Percentiles rank a stretch among this genome's conserved stretches.
phyloP scores from a whole-genome alignment of 2,797 vertebrate species.

The Sarcoramphus papa region DNA sequence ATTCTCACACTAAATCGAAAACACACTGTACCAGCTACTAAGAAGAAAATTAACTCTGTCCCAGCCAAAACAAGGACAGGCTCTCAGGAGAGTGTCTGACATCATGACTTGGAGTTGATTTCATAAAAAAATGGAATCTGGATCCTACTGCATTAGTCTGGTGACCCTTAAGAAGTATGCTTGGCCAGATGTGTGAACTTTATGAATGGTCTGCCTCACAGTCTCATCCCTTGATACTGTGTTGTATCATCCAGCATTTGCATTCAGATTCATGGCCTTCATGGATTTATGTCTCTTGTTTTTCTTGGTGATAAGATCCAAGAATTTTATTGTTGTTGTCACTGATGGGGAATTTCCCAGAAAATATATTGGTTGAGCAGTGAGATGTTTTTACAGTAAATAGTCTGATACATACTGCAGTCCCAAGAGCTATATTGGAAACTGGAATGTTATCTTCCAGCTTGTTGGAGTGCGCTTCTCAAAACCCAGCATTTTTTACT shows the following conservation, averaged over 20 bases:
- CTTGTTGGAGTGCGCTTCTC: not conserved
- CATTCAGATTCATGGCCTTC: not conserved
- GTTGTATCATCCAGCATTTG: not conserved
- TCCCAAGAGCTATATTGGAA: not conserved
- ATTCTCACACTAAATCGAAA: too few relatives aligned
- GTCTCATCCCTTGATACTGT: not conserved
- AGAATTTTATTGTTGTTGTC: not conserved
- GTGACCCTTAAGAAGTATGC: not conserved
- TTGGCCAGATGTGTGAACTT: not conserved
- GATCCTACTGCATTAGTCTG: not conserved
- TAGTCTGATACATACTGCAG: not conserved
- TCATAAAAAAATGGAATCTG: not conserved
- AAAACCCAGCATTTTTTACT: not conserved
- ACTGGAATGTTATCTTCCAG: not conserved
- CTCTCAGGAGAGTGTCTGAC: not conserved
- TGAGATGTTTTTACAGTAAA: not conserved
- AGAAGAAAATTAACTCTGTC: too few relatives aligned
- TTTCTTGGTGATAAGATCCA: not conserved
- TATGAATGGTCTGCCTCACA: not conserved
- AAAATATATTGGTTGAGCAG: not conserved
- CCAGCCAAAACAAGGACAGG: too few relatives aligned
- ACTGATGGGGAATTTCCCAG: not conserved
- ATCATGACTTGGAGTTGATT: not conserved
- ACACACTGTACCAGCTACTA: too few relatives aligned
- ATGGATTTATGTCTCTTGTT: not conserved